Conservation (phyloP, 2,113 vertebrate genomes). For the Tonatia bakeri region DNA sequence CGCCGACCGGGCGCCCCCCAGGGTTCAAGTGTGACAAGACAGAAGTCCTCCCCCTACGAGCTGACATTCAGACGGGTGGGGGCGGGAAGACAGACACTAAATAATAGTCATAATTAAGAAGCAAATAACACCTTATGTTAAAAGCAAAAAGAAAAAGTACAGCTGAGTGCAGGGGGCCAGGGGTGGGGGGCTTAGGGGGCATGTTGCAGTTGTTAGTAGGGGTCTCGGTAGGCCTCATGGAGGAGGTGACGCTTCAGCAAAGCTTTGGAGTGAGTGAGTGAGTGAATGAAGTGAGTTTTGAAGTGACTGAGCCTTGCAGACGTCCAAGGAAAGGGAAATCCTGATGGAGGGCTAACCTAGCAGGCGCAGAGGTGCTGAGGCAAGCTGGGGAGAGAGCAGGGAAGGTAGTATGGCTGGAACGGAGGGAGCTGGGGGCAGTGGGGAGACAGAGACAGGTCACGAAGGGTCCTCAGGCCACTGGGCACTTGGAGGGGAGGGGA, state of each 20-base stretch:
- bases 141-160: neutral
- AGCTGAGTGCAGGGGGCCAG: neutral
- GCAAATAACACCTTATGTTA: neutral
- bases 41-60: neutral
- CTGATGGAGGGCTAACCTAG: neutral
- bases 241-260: neutral
- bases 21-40: accelerated
- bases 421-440: neutral
- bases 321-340: neutral
- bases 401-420: neutral
- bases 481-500: neutral
- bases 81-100: neutral
- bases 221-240: accelerated
- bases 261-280: neutral
- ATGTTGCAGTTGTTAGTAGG: neutral
- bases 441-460: neutral
- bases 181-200: accelerated
- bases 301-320: neutral
- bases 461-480: neutral
- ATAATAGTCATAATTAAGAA: neutral
- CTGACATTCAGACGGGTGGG: neutral
- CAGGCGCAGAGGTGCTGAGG: neutral
- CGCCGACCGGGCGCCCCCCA: neutral
- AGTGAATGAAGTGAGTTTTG: too few relatives aligned
- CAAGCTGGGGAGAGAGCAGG: neutral